Evolutionary conservation across 2,113 vertebrate genomes (phyloP), one percentile per base, ranked within the genome.

Genomic region (Vicugna pacos): DNA sequence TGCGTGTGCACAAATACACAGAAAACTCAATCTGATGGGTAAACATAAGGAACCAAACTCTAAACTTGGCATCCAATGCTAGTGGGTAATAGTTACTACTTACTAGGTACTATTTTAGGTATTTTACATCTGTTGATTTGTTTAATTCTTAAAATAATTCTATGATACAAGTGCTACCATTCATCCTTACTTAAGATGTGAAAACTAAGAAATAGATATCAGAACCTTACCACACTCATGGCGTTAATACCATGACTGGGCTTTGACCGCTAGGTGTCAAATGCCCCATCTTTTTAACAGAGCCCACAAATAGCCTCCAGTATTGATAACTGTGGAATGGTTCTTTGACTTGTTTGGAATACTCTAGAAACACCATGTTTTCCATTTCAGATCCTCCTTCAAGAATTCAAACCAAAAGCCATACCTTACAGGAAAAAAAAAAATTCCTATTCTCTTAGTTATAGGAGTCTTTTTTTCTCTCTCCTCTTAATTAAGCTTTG

Each of bases 71-170:
- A 62, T 28, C 38, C 8, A 75, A 56, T 10, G 60, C 42, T 50
- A 35, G 50, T 50, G 58, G 19, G 7, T 62, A 38, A 26, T 11
- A 77, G 11, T 50, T 79, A 50, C 15, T 89, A 52, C 1, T 8
- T 22, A 14, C 13, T 6, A 48, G 8, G 3, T 26, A 48, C 16
- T 85, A 0, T 64, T 94, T 28, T 81, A 70, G 46, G 42, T 35
- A 58, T 4, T 90, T 87, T 11, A 54, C 35, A 48, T 30, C 3
- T 54, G 24, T 30, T 56, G 9, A 28, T 77, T 89, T 79, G 7
- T 85, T 96, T 42, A 84, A 54, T 75, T 85, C 13, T 92, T 72
- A 77, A 1, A 60, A 42, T 81, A 77, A 70, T 19, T 77, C 7
- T 72, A 1, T 62, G 20, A 75, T 76, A 9, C 46, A 67, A 91